Conservation (phyloP, 2,888 invertebrate species). For the Pristionchus fissidentatus region DNA sequence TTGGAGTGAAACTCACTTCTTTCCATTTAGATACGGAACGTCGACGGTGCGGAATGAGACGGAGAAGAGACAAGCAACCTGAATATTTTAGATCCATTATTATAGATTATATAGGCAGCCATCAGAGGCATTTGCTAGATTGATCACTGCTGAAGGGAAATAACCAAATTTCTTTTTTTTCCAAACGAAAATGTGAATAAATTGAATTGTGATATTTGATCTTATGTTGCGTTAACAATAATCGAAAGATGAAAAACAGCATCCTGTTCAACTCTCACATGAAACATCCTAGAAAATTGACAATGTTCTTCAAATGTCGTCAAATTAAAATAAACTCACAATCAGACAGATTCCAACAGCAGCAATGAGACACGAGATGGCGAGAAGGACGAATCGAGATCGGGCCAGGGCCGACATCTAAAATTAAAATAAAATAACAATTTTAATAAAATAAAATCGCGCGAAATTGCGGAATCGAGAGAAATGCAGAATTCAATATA, state of each 20-base stretch:
- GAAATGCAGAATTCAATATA: neutral
- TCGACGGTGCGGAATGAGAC: conserved; percentile 48
- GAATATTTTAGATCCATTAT: neutral
- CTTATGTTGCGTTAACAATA: no score
- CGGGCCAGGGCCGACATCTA: conserved; percentile 6
- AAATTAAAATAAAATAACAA: neutral
- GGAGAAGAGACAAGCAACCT: conserved; percentile 44
- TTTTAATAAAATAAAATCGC: neutral
- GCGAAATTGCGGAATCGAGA: neutral
- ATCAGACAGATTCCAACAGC: conserved; percentile 10
- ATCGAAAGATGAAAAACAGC: no score
- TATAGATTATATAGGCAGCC: neutral
- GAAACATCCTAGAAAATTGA: no score
- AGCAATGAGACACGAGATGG: conserved; percentile 19
- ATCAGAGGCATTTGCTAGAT: no score
- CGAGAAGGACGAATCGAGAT: conserved; percentile 43
- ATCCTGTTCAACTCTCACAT: no score
- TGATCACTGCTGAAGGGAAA: no score
- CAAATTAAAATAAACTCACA: neutral
- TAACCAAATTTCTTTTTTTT: no score
- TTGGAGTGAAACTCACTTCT: conserved; percentile 33
- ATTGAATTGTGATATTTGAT: no score
- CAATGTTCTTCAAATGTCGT: no score
- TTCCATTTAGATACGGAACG: conserved; percentile 45
- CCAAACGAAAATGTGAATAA: no score